These are phyloP conservation scores for Venustoraphidia nigricollis DNA, from an alignment of 2,888 invertebrate genomes.

Conservation along the genomic window DNA sequence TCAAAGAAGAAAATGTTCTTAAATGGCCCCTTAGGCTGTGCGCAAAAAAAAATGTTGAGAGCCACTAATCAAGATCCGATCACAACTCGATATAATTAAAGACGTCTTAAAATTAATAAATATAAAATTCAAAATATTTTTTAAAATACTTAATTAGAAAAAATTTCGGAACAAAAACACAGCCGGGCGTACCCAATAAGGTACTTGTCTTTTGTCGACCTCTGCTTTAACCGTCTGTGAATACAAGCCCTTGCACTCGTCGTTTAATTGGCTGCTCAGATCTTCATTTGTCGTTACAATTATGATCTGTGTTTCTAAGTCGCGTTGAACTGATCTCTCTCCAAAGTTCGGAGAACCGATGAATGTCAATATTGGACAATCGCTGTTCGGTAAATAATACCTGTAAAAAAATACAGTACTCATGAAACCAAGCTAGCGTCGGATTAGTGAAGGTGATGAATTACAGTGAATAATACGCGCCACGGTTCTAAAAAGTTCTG, in stretches of 20 bases:
- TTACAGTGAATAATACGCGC: too few species aligned
- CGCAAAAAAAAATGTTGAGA: too few species aligned
- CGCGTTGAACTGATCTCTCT: slow-evolving; percentile 75
- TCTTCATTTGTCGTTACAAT: slow-evolving; percentile 61
- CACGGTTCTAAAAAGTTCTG: too few species aligned
- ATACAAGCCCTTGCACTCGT: slow-evolving; percentile 63
- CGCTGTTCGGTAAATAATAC: slow-evolving; percentile 58
- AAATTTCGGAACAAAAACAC: slow-evolving; percentile 52
- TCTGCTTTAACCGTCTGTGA: slow-evolving; percentile 44
- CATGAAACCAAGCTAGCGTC: too few species aligned
- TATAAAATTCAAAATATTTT: too few species aligned
- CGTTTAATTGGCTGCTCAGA: slow-evolving; percentile 48
- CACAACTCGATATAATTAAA: too few species aligned
- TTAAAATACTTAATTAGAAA: slow-evolving; percentile 17
- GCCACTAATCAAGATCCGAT: too few species aligned
- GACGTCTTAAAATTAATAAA: too few species aligned
- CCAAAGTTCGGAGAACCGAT: slow-evolving; percentile 95
- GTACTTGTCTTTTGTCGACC: slow-evolving; percentile 44
- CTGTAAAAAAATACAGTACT: slow-evolving; percentile 23
- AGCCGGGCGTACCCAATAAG: slow-evolving; percentile 64
- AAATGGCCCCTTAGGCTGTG: too few species aligned
- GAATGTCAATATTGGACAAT: slow-evolving; percentile 62
- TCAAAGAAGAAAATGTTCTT: too few species aligned
- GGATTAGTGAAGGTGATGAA: too few species aligned
- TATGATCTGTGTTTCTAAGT: slow-evolving; percentile 86